phyloP scores from a whole-genome alignment of 2,797 vertebrate genomes.

The Tenualosa ilisha region DNA sequence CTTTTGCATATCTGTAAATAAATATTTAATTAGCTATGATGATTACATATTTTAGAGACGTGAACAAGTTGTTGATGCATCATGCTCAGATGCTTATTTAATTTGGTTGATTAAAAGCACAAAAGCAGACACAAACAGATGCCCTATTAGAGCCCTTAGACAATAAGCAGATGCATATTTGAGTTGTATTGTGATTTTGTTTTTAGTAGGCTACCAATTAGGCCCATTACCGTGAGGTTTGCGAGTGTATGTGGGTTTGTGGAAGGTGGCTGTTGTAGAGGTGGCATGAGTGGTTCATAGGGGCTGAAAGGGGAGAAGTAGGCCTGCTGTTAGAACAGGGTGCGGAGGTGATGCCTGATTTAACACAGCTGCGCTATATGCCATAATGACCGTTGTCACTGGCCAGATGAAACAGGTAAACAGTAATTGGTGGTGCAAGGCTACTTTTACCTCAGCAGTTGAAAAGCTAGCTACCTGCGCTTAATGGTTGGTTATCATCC shows the following conservation, averaged over 20 bases:
- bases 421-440: neutral
- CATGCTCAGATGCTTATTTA: too few relatives aligned
- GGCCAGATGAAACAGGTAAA: neutral
- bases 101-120: too few relatives aligned
- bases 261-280: neutral
- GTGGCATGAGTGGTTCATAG: neutral
- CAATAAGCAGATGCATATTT: too few relatives aligned
- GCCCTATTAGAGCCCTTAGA: too few relatives aligned
- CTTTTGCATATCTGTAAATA: too few relatives aligned
- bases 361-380: neutral
- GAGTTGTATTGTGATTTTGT: too few relatives aligned
- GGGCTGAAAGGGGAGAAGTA: neutral
- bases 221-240: neutral
- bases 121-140: too few relatives aligned
- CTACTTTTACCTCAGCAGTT: neutral
- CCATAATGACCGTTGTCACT: neutral
- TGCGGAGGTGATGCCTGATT: neutral
- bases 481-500: neutral
- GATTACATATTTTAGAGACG: too few relatives aligned
- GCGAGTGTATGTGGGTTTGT: neutral
- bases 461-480: too few relatives aligned
- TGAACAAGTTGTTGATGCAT: too few relatives aligned
- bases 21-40: too few relatives aligned
- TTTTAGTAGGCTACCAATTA: too few relatives aligned
- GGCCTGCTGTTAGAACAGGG: neutral